Evolutionary conservation across 2,113 vertebrate species (phyloP).

Genomic region (Enhydra lutris): DNA sequence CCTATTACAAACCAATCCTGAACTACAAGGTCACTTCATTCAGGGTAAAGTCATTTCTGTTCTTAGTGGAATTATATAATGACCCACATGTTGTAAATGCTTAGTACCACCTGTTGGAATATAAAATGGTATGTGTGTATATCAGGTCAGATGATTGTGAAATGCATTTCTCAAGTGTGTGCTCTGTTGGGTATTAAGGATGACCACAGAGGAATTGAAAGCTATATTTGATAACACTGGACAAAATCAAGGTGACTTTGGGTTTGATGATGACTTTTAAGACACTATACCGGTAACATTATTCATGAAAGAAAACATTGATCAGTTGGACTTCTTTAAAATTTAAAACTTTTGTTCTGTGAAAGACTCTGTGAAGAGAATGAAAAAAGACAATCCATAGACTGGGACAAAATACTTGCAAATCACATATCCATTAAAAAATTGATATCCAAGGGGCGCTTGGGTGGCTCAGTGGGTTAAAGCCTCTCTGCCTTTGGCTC

Average conservation of each 20-base stretch:
- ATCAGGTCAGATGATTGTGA: not conserved
- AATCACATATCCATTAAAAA: not conserved
- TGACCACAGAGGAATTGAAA: not conserved
- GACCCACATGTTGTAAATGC: not conserved
- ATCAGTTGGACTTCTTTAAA: not conserved
- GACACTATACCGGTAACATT: not conserved
- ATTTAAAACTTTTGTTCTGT: not conserved
- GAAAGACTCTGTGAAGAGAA: not conserved
- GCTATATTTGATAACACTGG: not conserved
- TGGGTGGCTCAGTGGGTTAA: too few relatives aligned
- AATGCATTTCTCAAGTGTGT: not conserved
- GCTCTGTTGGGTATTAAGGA: not conserved
- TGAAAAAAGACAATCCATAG: not conserved
- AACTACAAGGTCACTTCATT: not conserved
- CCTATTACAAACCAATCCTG: not conserved
- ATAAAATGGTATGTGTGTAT: not conserved
- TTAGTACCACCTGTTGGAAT: not conserved
- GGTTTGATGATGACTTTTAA: not conserved
- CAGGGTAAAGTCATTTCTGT: not conserved
- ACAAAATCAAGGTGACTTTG: not conserved
- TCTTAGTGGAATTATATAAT: not conserved
- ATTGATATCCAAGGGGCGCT: not conserved
- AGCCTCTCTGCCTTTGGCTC: too few relatives aligned
- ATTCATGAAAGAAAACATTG: not conserved
- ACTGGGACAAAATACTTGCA: not conserved